Base-by-base conservation (phyloP, 2,888 invertebrate species). In the Cephus runcator region DNA sequence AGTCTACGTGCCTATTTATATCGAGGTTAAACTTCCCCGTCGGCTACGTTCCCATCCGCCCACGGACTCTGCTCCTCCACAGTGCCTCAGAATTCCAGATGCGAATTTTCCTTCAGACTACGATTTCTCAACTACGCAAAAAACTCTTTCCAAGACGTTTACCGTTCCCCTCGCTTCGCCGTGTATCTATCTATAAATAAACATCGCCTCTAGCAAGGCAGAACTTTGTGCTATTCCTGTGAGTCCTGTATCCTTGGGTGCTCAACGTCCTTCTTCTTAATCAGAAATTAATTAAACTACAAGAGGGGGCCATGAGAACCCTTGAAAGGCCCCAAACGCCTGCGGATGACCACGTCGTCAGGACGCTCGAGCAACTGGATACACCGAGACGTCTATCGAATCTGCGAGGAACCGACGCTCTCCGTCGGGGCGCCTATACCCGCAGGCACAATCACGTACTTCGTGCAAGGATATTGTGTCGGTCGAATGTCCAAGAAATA, bases 1-100 rank as follows among this genome's bases (percentile, higher is more conserved):
- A 71, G 71, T 71, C 11, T 71, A 71, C 71, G 71, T 71, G 15
- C 12, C 31, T 34, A 34, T 71, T 71, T 71, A 71, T 71, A 71
- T 12, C 71, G 71, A 71, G 71, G 34, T 15, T 71, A 15, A 71
- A 33, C 31, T 31, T 71, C 34, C 31, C 6, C 23, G 56, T 56
- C 56, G 56, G 56, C 56, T 56, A 56, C 9, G 23, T 56, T 56
- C 56, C 56, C 56, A 23, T 56, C 56, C 23, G 9, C 23, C 56
- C 56, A 6, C 56, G 23, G 2, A 23, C 56, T 23, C 9, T 9
- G 56, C 56, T 56, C 23, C 56, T 23, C 23, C 23, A 23, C 23
- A 9, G 9, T 23, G 2, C 56, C 23, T 56, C 23, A 23, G 9
- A 56, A 56, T 56, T 56, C 23, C 56, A 56, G 23, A 56, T 56